phyloP scores from a whole-genome alignment of 2,797 vertebrate genomes.

The Amblyopsis hoosieri region DNA sequence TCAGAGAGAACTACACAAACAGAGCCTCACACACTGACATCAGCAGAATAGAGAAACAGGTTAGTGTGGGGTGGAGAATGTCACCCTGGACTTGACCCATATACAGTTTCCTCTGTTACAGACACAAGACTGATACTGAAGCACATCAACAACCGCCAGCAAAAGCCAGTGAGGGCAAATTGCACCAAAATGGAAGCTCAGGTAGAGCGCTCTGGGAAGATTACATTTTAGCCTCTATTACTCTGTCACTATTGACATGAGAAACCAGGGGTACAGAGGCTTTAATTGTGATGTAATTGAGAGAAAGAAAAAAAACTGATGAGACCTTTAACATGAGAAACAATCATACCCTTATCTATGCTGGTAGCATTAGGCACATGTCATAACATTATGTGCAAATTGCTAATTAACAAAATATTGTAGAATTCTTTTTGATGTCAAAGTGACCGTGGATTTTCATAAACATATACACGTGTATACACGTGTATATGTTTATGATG shows the following conservation, averaged over 20 bases:
- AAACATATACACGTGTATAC: too few species aligned
- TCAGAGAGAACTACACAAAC: constrained; percentile 3
- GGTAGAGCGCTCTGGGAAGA: constrained; percentile 44
- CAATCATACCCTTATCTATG: too few species aligned
- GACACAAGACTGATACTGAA: constrained; percentile 50
- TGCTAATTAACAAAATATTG: too few species aligned
- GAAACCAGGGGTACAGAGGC: constrained; percentile 3
- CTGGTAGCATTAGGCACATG: too few species aligned
- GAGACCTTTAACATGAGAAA: neutral
- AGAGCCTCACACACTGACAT: constrained; percentile 31
- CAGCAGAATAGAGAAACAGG: constrained; percentile 21
- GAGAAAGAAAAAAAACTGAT: neutral
- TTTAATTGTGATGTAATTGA: too few species aligned
- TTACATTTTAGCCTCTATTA: constrained; percentile 21
- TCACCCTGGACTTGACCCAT: constrained; percentile 38
- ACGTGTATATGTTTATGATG: too few species aligned
- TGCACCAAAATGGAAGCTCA: constrained; percentile 51
- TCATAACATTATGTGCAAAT: too few species aligned
- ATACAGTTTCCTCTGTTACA: constrained; percentile 40
- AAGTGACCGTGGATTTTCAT: too few species aligned
- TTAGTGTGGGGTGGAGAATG: constrained; percentile 30
- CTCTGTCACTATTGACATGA: constrained; percentile 10
- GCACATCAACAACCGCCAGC: constrained; percentile 42
- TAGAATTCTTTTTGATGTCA: too few species aligned
- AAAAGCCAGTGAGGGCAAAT: constrained; percentile 49